Evolutionary conservation across 1,140 invertebrate genomes (phyloP), one percentile per base, ranked within the genome.

Genomic region (Aphidius ervi): DNA sequence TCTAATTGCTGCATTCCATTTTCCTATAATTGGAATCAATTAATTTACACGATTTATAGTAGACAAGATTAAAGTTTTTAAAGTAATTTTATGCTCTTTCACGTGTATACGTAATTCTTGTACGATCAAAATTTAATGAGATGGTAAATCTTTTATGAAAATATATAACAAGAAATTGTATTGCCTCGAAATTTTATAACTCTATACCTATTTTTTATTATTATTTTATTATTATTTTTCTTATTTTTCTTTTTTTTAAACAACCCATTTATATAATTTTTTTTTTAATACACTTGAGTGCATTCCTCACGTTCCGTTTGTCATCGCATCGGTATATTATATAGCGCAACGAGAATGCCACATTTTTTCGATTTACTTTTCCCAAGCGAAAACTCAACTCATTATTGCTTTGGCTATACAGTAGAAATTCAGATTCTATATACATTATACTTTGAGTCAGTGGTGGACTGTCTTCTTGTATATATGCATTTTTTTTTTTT

Each of bases 21-120:
- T 66, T 67, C 58, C 63, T 66, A 65, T 74, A 74, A 74, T 73
- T 74, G 69, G 65, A 74, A 67, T 67, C 68, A 68, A 74, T 75
- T 71, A 75, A 74, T 74, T 71, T 70, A 58, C 62, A 66, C 66
- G 23, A 31, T 31, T 31, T 31, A 31, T 31, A 31, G 23, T 31
- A 31, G 23, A 31, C 23, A 31, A 4, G 23, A 31, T 31, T 31
- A 31, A 31, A 31, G 4, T 31, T 31, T 31, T 31, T 31, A 3
- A 31, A 31, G 23, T 3, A 0, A 31, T 1, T 31, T 31, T 31
- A 31, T 31, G 23, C 23, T 31, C 23, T 31, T 31, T 31, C 23
- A 31, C 4, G 1, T 31, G 23, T 31, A 31, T 31, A 31, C 23
- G 20, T 43, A 16, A 47, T 50, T 62, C 46, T 46, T 66, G 60